These are phyloP conservation scores for Neomonachus schauinslandi DNA, from an alignment of 2,113 vertebrate species.

Conservation along the genomic window DNA sequence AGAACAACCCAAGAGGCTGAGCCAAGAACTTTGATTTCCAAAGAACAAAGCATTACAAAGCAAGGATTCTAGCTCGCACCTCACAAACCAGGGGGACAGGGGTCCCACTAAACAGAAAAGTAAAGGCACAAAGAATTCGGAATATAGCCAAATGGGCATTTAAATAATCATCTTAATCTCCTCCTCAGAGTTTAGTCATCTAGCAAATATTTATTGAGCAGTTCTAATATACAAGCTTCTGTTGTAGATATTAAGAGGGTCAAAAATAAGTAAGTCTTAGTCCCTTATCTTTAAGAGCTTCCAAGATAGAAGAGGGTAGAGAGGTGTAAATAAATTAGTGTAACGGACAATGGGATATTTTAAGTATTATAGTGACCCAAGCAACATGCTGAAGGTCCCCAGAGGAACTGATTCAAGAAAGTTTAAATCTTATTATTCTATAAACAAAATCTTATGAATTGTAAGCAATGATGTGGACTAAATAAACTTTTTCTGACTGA, in stretches of 20 bases:
- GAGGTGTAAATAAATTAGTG: background rate
- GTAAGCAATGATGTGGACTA: constrained; percentile 12
- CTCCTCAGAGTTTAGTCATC: background rate
- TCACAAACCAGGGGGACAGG: background rate
- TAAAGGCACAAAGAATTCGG: background rate
- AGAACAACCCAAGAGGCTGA: constrained; percentile 81
- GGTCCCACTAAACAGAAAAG: background rate
- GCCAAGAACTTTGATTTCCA: constrained; percentile 84
- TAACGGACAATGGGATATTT: background rate
- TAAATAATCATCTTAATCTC: background rate
- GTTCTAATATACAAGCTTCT: background rate
- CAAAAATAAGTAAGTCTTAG: background rate
- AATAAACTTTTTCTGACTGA: constrained; percentile 61
- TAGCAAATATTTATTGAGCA: background rate
- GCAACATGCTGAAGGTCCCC: background rate
- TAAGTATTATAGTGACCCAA: background rate
- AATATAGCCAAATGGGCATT: background rate
- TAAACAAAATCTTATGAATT: constrained; percentile 55
- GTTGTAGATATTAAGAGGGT: background rate
- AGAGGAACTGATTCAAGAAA: background rate
- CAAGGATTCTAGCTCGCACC: constrained; percentile 29
- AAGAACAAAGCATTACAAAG: constrained; percentile 77
- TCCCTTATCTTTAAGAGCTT: background rate
- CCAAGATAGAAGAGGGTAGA: background rate
- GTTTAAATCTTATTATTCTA: constrained; percentile 27